Evolutionary conservation across 2,113 vertebrate species (phyloP), one percentile per base, ranked within the genome.

Genomic region (Mohoua ochrocephala): DNA sequence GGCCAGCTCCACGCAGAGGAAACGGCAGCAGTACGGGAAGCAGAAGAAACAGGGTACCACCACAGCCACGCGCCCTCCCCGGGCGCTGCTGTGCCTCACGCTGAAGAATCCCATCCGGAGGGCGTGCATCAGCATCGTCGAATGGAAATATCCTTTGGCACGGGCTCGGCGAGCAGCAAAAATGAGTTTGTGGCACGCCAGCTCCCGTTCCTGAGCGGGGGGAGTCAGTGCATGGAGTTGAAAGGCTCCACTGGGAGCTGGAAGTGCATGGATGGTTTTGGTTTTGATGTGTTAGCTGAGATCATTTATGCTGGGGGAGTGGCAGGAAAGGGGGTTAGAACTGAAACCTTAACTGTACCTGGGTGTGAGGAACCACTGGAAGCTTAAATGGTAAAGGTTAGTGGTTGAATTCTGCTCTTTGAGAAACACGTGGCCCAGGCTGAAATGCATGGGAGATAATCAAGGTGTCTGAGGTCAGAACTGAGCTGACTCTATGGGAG

Each of bases 121-220:
- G 97, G 99, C 99, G 6, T 99, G 99, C 97, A 99, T 99, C 98
- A 99, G 98, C 98, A 99, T 99, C n/a, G 99, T 99, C 16, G 99
- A 99, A 98, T 99, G 99, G 99, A 99, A 99, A 98, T 99, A 99
- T 99, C 99, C 99, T 99, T 99, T 96, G n/a, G 73, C 57, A 19
- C 44, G 13, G 42, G 44, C 53, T 65, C 13, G 24, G 39, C 52
- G 56, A 76, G 8, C 5, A 9, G 69, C 53, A 41, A 17, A 28
- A n/a, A n/a, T n/a, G 61, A 53, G 5, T 19, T 22, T n/a, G 74
- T 6, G 35, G n/a, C 9, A 1, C 26, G 5, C 20, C 39, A 21
- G 77, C 75, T 5, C 4, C 69, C 54, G 7, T 18, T 68, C 31
- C 9, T 18, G 60, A 64, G n/a, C 22, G 39, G 85, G 70, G 67